Conservation (phyloP, 2,797 vertebrate species). For the Melanotaenia maccullochi region DNA sequence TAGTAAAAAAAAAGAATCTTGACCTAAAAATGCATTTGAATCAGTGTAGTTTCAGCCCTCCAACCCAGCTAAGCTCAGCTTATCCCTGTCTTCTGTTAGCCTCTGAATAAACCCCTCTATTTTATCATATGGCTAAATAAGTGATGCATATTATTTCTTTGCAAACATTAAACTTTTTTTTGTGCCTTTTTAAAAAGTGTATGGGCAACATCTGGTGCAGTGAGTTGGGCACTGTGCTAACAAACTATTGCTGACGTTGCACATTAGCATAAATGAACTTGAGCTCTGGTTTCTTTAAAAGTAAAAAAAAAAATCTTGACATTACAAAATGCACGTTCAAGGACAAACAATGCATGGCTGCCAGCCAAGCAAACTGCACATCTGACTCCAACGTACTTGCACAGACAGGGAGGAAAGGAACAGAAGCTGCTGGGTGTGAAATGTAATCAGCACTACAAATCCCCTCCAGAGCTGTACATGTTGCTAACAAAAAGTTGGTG, state of each 20-base stretch:
- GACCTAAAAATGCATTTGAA: background rate
- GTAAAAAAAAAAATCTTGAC: constrained; percentile 33
- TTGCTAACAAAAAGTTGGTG: background rate
- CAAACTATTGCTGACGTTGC: constrained; percentile 8
- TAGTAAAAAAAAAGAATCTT: background rate
- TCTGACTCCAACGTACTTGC: constrained; percentile 23
- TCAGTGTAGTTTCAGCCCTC: background rate
- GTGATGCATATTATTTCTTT: background rate
- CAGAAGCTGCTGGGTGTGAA: constrained; percentile 22
- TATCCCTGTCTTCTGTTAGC: background rate
- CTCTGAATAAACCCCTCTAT: background rate
- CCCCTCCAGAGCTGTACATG: background rate
- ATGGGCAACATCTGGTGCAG: constrained; percentile 1
- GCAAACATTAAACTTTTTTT: constrained; percentile 14
- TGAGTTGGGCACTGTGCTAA: background rate
- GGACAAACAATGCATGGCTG: constrained; percentile 38
- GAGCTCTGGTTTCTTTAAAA: constrained; percentile 26
- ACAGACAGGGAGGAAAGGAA: constrained; percentile 21
- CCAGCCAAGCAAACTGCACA: constrained; percentile 27
- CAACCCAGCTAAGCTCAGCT: constrained; percentile 9
- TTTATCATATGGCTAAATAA: background rate
- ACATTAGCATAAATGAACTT: constrained; percentile 35
- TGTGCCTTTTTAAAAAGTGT: background rate
- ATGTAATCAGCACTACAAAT: constrained; percentile 18
- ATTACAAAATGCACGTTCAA: constrained; percentile 39